Conservation (phyloP, 2,113 vertebrate genomes). For the Murina feae region DNA sequence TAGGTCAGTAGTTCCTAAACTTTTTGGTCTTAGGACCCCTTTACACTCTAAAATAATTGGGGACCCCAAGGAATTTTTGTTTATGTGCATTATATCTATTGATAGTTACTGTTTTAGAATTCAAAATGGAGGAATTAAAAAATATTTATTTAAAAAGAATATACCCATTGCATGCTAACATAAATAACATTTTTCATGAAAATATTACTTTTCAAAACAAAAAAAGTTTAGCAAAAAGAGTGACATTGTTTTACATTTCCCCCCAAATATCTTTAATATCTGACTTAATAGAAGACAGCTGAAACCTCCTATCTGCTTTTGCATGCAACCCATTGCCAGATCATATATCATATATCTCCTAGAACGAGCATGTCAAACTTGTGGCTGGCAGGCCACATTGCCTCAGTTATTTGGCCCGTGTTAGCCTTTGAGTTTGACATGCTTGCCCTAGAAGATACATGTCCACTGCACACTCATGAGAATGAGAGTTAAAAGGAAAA, state of each 20-base stretch:
- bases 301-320: not conserved
- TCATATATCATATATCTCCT: not conserved
- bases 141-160: conserved; percentile 10
- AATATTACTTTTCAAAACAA: not conserved
- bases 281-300: not conserved
- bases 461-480: not conserved
- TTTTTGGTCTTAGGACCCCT: not conserved
- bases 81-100: not conserved
- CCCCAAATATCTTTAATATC: not conserved
- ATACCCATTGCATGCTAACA: not conserved
- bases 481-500: not conserved
- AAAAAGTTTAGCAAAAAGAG: not conserved
- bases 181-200: not conserved
- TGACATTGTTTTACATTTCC: not conserved
- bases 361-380: not conserved
- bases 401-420: too few relatives aligned
- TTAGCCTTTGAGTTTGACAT: too few relatives aligned
- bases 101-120: not conserved
- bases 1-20: not conserved
- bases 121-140: not conserved
- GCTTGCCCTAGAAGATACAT: not conserved
- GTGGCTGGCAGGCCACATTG: too few relatives aligned
- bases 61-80: not conserved
- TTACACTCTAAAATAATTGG: not conserved
- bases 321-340: not conserved